These are phyloP conservation scores for Orthosia cruda DNA, from an alignment of 2,888 invertebrate genomes.

Conservation along the genomic window DNA sequence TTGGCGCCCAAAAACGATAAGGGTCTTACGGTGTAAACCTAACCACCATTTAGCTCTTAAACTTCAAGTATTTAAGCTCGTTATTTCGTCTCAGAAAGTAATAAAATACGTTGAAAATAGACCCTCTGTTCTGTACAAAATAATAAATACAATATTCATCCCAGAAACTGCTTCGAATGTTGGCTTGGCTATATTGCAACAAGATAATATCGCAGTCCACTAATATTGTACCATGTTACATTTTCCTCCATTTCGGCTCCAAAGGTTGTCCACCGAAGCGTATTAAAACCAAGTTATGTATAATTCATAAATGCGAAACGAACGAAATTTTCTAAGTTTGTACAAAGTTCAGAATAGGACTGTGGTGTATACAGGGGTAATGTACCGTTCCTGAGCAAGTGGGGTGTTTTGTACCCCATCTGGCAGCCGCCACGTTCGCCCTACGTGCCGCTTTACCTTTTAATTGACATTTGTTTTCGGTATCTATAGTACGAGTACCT, in stretches of 20 bases:
- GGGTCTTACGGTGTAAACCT: background rate
- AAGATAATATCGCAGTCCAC: conserved; percentile 34
- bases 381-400: conserved; percentile 46
- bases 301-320: conserved; percentile 66
- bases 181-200: conserved; percentile 30
- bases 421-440: conserved; percentile 63
- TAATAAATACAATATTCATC: conserved; percentile 46
- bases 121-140: background rate
- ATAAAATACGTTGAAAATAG: background rate
- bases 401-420: conserved; percentile 50
- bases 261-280: conserved; percentile 53
- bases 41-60: background rate
- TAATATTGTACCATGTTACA: conserved; percentile 55
- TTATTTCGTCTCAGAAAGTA: background rate
- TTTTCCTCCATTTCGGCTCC: conserved; percentile 55
- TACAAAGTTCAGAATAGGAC: conserved; percentile 45
- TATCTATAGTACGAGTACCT: conserved; percentile 18
- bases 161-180: conserved; percentile 17
- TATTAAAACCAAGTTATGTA: conserved; percentile 57
- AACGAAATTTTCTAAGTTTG: conserved; percentile 58
- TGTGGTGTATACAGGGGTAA: conserved; percentile 43
- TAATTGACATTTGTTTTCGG: conserved; percentile 69
- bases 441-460: conserved; percentile 59
- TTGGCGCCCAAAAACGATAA: background rate
- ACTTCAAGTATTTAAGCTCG: background rate